These are phyloP conservation scores for Falco novaeseelandiae DNA, from an alignment of 2,797 vertebrate species.

Conservation along the genomic window DNA sequence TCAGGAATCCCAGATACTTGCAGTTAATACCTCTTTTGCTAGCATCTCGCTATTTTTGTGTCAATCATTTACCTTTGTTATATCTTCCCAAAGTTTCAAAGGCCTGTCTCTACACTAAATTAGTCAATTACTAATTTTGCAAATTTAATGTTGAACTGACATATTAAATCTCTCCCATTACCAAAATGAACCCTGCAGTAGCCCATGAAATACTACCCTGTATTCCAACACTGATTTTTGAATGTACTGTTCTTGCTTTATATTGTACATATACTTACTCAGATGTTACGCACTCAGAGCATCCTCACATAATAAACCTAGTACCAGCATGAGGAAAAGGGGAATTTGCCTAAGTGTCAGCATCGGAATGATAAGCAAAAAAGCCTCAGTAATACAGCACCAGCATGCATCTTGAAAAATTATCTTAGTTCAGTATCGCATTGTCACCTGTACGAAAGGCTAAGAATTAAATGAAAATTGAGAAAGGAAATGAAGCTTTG, in stretches of 20 bases:
- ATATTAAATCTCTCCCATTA: neutral
- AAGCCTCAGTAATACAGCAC: neutral
- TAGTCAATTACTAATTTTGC: neutral
- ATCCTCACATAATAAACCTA: neutral
- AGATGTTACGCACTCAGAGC: neutral
- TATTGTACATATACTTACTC: neutral
- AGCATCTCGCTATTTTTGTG: neutral
- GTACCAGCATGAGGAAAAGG: neutral
- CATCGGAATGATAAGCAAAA: neutral
- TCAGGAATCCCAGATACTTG: neutral
- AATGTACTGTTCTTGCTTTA: neutral
- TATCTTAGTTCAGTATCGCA: neutral
- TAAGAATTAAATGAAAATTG: neutral
- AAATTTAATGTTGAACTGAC: neutral
- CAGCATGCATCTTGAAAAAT: neutral
- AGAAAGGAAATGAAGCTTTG: neutral
- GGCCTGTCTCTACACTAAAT: neutral
- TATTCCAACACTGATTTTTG: neutral
- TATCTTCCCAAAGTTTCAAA: neutral
- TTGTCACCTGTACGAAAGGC: neutral
- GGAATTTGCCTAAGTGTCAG: neutral
- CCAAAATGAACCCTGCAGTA: neutral
- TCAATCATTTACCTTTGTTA: neutral
- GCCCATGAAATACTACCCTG: neutral
- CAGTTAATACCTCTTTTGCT: neutral